Evolutionary conservation across 2,113 vertebrate species (phyloP).

Genomic region (Callocephalon fimbriatum): DNA sequence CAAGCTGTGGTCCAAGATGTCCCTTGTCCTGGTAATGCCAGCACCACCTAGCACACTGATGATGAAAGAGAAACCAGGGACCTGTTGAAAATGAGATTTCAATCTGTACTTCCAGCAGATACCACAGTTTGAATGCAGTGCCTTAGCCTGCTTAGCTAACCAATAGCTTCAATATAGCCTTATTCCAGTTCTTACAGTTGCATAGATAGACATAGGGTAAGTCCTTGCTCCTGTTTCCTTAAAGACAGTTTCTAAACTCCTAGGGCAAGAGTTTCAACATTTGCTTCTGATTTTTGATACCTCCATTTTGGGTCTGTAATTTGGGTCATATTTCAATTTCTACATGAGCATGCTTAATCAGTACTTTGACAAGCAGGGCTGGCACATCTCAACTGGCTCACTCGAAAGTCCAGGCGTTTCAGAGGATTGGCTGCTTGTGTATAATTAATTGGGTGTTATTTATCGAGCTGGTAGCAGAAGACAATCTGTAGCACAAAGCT

Average conservation of each 20-base stretch:
- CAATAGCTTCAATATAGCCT: neutral
- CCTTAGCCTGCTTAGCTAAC: neutral
- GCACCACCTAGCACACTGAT: neutral
- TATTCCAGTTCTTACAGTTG: neutral
- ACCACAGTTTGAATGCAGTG: neutral
- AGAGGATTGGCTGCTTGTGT: neutral
- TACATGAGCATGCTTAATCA: neutral
- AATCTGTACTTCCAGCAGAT: neutral
- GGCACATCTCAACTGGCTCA: neutral
- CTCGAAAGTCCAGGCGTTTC: neutral
- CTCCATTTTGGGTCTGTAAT: neutral
- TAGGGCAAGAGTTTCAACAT: neutral
- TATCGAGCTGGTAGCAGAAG: neutral
- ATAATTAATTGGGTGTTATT: neutral
- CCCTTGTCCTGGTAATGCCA: neutral
- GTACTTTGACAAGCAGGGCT: neutral
- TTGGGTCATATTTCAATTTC: neutral
- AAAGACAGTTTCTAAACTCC: neutral
- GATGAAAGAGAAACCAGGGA: neutral
- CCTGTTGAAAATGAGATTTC: neutral
- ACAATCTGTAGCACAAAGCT: neutral
- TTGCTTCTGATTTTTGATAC: neutral
- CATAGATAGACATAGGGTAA: neutral
- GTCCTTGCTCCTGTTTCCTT: neutral
- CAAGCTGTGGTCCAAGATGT: neutral